A percentile compares a stretch with the other conserved stretches of the same genome.
Conservation (phyloP, 1,140 invertebrate species). For the Brachionus manjavacas region DNA sequence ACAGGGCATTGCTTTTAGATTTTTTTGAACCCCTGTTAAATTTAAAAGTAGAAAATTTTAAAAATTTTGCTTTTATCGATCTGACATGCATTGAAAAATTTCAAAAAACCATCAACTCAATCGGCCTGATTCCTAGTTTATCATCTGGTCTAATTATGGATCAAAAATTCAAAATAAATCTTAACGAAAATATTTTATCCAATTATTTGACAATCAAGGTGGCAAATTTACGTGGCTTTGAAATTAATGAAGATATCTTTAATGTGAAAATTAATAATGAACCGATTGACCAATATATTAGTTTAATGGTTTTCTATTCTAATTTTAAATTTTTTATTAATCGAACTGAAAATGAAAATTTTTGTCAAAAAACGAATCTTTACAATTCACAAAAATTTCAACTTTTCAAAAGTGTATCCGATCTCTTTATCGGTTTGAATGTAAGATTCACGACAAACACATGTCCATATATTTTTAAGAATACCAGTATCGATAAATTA, state of each 20-base stretch:
- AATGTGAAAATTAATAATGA: not conserved
- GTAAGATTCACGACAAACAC: not conserved
- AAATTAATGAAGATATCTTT: not conserved
- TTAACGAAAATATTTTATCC: not conserved
- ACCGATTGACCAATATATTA: not conserved
- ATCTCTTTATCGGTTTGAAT: not conserved
- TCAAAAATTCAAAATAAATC: not conserved
- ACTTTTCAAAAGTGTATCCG: not conserved
- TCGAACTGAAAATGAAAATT: not conserved
- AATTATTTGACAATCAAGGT: not conserved
- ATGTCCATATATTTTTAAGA: not conserved
- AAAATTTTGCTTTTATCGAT: not conserved
- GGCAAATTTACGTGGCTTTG: not conserved
- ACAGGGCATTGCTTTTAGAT: too few relatives aligned
- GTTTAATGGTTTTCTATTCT: not conserved
- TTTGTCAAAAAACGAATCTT: not conserved
- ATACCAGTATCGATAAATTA: not conserved
- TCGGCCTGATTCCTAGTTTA: not conserved
- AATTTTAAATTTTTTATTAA: not conserved
- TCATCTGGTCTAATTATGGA: not conserved
- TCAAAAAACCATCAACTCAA: not conserved
- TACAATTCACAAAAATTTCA: not conserved
- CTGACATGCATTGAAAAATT: not conserved
- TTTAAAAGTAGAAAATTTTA: not conserved
- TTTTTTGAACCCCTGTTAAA: not conserved